phyloP scores from a whole-genome alignment of 2,888 invertebrate genomes.

The Agonum fuliginosum region DNA sequence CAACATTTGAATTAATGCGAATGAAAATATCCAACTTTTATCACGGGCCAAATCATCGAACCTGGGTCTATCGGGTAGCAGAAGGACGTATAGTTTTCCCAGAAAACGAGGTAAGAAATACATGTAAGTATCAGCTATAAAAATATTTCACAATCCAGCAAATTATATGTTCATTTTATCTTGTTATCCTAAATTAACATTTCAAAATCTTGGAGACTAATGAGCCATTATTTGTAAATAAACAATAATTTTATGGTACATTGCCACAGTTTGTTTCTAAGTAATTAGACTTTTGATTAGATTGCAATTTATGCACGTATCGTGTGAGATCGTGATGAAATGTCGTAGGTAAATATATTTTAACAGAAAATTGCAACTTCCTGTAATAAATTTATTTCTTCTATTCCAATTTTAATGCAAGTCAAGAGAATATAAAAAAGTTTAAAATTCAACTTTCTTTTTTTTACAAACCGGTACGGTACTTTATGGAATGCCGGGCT shows the following conservation, averaged over 20 bases:
- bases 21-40: conserved; percentile 65
- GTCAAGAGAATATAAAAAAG: too few relatives aligned
- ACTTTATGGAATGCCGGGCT: too few relatives aligned
- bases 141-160: background rate
- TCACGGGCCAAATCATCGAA: conserved; percentile 67
- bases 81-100: conserved; percentile 66
- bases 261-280: too few relatives aligned
- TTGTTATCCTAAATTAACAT: background rate
- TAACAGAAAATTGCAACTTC: too few relatives aligned
- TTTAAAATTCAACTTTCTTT: too few relatives aligned
- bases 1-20: conserved; percentile 60
- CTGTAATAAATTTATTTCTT: background rate
- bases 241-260: background rate
- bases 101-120: background rate
- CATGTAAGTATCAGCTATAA: conserved; percentile 64
- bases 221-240: background rate
- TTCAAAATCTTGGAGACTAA: background rate
- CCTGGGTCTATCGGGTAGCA: conserved; percentile 67
- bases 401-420: too few relatives aligned
- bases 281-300: too few relatives aligned
- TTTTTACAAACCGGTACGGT: too few relatives aligned
- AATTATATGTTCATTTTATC: background rate
- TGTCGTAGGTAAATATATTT: background rate
- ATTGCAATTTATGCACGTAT: too few relatives aligned
- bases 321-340: conserved; percentile 7